Percentiles rank a stretch among this genome's conserved stretches.
Evolutionary conservation across 2,797 vertebrate genomes (phyloP).

Genomic region (Parauchenoglanis punctatus): DNA sequence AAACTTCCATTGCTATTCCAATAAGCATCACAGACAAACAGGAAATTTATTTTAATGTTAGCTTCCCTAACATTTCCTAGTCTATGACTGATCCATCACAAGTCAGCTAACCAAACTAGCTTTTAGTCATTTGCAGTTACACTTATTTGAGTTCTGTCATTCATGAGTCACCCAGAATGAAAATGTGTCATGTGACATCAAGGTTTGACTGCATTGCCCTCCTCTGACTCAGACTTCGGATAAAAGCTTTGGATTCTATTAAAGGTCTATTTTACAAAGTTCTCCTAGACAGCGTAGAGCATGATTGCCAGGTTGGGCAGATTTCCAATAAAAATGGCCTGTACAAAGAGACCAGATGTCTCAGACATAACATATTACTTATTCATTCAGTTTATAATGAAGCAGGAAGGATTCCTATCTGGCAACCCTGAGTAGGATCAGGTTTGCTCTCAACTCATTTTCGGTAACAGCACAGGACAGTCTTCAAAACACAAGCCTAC

Average conservation of each 20-base stretch:
- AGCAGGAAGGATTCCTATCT: neutral
- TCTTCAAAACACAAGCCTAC: neutral
- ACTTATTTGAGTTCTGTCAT: too few relatives aligned
- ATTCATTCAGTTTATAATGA: neutral
- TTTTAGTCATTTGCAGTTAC: too few relatives aligned
- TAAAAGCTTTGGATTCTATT: neutral
- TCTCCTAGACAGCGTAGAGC: neutral
- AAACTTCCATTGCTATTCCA: neutral
- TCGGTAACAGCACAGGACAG: neutral
- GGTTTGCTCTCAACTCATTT: neutral
- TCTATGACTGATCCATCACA: too few relatives aligned
- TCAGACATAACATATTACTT: neutral
- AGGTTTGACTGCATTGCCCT: neutral
- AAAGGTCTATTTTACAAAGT: neutral
- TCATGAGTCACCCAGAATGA: too few relatives aligned
- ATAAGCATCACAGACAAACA: neutral
- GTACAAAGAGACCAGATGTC: neutral
- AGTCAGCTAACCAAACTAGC: too few relatives aligned
- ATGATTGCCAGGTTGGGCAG: neutral
- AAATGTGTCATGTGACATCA: neutral
- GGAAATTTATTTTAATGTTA: neutral
- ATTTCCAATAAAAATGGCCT: neutral
- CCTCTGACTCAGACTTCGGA: neutral
- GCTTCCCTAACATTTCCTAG: neutral
- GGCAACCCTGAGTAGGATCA: neutral